Evolutionary conservation across 2,113 vertebrate genomes (phyloP).

Genomic region (Ariopsis seemanni): DNA sequence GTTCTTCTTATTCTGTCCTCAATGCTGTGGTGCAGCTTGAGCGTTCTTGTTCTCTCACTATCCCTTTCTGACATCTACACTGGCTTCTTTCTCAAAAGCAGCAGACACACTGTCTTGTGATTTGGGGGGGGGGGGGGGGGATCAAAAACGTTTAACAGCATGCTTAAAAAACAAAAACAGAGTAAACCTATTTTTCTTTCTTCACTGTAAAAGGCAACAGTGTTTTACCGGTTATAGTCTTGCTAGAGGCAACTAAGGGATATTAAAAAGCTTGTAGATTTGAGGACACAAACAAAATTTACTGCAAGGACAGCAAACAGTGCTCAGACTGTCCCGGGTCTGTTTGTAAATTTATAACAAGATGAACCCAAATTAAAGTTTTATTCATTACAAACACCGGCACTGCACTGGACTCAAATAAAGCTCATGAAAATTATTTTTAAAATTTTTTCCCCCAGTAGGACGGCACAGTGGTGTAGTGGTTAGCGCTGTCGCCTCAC

Average conservation of each 20-base stretch:
- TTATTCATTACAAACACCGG: neutral
- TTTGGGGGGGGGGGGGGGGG: neutral
- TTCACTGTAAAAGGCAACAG: neutral
- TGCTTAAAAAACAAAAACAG: neutral
- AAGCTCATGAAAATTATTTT: neutral
- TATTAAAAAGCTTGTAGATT: neutral
- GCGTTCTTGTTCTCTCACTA: neutral
- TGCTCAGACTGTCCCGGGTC: neutral
- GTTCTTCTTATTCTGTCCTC: neutral
- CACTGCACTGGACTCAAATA: neutral
- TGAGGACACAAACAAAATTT: no score
- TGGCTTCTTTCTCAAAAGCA: neutral
- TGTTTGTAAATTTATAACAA: neutral
- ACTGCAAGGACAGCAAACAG: neutral
- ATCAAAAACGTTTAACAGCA: neutral
- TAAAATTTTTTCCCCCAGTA: neutral
- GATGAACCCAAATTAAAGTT: neutral
- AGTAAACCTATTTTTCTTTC: neutral
- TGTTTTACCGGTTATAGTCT: neutral
- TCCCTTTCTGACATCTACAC: neutral
- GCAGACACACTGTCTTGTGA: constrained; percentile 45
- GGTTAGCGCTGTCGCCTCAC: no score
- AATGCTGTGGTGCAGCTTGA: neutral
- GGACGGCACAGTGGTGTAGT: no score
- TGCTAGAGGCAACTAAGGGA: neutral